Evolutionary conservation across 2,113 vertebrate genomes (phyloP), one percentile per base, ranked within the genome.

Genomic region (Nematolebias whitei): DNA sequence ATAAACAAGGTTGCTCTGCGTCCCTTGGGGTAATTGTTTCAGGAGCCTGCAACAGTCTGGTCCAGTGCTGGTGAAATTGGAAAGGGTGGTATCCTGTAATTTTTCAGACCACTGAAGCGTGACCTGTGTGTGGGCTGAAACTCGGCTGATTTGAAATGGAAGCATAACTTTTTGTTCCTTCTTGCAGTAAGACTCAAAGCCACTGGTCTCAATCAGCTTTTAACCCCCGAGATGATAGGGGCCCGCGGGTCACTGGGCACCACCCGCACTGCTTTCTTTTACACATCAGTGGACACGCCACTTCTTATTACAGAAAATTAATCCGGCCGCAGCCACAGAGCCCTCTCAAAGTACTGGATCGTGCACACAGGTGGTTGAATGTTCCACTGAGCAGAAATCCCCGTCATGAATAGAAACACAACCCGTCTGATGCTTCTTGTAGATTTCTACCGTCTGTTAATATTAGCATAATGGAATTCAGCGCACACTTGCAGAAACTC

Each of bases 1-100:
- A 86, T 86, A 85, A 89, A 86, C 85, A 87, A 88, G 85, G 86
- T 89, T 88, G 87, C 74, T 63, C 71, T 66, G 57, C 73, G 78
- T 76, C 79, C 88, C 79, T 86, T 79, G 87, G 85, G 85, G 79
- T 87, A 89, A 89, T 87, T 87, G 88, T 90, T 90, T 84, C 78
- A 74, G 82, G 83, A 74, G 76, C 68, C 80, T 63, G 71, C 75
- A 86, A 84, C 80, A 76, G 84, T 63, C 79, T 73, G 83, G 80
- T 81, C 82, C 86, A 68, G 79, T 70, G 79, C 82, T 78, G 85
- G 83, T 47, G 55, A 86, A 89, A 89, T 88, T 83, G 85, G 79
- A 90, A 83, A 66, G 86, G 84, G 85, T 75, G 82, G 72, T 80
- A 86, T 88, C 82, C 87, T 80, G 88, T 88, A 81, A 90, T 91